Conservation (phyloP, 2,888 invertebrate genomes). For the Gandaritis pyraliata region DNA sequence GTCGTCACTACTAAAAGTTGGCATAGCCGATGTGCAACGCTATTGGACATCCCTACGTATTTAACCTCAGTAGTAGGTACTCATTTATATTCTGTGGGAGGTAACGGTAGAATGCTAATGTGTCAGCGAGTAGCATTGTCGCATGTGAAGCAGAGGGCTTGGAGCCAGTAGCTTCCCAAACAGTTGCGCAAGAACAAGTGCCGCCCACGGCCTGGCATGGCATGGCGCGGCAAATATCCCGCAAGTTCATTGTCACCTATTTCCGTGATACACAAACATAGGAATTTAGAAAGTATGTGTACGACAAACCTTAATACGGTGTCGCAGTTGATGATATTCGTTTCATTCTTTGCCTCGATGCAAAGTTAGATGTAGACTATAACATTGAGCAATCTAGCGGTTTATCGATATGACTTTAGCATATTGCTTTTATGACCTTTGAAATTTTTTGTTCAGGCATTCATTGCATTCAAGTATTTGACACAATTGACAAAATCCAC, state of each 20-base stretch:
- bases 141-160: conserved; percentile 51
- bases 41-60: conserved; percentile 5
- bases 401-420: too few relatives aligned
- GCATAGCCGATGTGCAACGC: background rate
- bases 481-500: too few relatives aligned
- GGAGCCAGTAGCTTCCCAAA: conserved; percentile 56
- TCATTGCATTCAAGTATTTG: too few relatives aligned
- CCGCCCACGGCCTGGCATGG: conserved; percentile 60
- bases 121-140: conserved; percentile 64
- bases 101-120: conserved; percentile 82
- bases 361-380: background rate
- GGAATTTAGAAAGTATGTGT: conserved; percentile 42
- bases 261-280: conserved; percentile 41
- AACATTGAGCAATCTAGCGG: too few relatives aligned
- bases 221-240: conserved; percentile 49
- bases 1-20: background rate
- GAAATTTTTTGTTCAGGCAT: too few relatives aligned
- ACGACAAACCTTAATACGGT: background rate
- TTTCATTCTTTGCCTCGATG: conserved; percentile 5
- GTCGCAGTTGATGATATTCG: background rate
- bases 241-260: conserved; percentile 78
- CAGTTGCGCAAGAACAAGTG: conserved; percentile 75
- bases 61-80: too few relatives aligned
- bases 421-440: too few relatives aligned
- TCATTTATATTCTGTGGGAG: conserved; percentile 45